Percentiles rank a stretch among this genome's conserved stretches.
Conservation (phyloP, 2,113 vertebrate genomes). For the Cyprinus carpio region DNA sequence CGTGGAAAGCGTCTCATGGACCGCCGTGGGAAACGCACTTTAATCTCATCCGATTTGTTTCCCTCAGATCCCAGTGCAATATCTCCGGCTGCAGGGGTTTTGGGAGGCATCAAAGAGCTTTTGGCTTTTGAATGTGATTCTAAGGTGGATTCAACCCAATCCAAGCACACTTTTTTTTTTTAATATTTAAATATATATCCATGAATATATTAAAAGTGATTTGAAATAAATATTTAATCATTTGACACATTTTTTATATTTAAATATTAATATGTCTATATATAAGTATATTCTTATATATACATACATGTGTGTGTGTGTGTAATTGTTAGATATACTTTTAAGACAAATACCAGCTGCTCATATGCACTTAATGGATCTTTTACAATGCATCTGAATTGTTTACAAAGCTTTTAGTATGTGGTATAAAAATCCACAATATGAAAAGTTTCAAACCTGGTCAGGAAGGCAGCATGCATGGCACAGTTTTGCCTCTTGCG, state of each 20-base stretch:
- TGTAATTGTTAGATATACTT: neutral
- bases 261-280: too few relatives aligned
- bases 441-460: conserved; percentile 59
- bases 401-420: neutral
- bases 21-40: neutral
- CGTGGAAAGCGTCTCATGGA: neutral
- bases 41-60: conserved; percentile 44
- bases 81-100: conserved; percentile 3
- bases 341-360: neutral
- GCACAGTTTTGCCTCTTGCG: conserved; percentile 57
- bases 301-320: too few relatives aligned
- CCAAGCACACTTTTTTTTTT: neutral
- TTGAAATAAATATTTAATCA: neutral
- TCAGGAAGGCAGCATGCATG: conserved; percentile 41
- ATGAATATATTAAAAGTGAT: too few relatives aligned
- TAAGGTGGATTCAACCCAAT: neutral
- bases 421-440: neutral
- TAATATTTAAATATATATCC: too few relatives aligned
- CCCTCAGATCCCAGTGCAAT: conserved; percentile 26
- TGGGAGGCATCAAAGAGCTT: conserved; percentile 2
- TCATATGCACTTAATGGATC: neutral
- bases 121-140: neutral
- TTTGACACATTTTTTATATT: neutral
- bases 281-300: too few relatives aligned
- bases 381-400: neutral